A percentile compares a stretch with the other conserved stretches of the same genome.
Conservation (phyloP, 2,113 vertebrate species). For the Channa argus region DNA sequence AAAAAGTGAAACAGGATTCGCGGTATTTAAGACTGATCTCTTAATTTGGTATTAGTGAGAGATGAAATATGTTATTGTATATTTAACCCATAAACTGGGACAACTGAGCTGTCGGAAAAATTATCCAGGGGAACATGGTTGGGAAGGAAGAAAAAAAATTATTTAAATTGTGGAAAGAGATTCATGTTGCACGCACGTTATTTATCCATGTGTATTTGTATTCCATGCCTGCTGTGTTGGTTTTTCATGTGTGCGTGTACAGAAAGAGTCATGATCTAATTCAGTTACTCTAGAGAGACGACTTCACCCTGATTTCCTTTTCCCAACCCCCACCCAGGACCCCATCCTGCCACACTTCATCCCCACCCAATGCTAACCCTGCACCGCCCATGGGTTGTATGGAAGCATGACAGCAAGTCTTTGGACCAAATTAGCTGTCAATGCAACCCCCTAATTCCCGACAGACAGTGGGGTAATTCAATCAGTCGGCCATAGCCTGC, state of each 20-base stretch:
- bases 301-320: constrained; percentile 73
- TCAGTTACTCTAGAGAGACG: constrained; percentile 65
- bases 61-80: neutral
- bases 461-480: constrained; percentile 72
- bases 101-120: neutral
- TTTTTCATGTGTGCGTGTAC: constrained; percentile 26
- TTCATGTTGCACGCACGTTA: neutral
- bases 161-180: neutral
- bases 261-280: constrained; percentile 63
- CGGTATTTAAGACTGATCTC: neutral
- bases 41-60: neutral
- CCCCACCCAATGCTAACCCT: constrained; percentile 24
- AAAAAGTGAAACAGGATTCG: neutral
- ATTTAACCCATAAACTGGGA: neutral
- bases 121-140: constrained; percentile 1
- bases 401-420: constrained; percentile 58
- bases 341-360: constrained; percentile 45
- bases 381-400: constrained; percentile 36
- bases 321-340: constrained; percentile 13
- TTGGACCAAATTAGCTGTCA: constrained; percentile 68
- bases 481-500: constrained; percentile 55
- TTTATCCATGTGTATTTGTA: neutral
- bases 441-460: constrained; percentile 56
- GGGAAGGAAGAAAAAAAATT: neutral
- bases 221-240: constrained; percentile 37